Base-by-base conservation (phyloP, 1,140 invertebrate genomes). In the Drosophila nasuta region DNA sequence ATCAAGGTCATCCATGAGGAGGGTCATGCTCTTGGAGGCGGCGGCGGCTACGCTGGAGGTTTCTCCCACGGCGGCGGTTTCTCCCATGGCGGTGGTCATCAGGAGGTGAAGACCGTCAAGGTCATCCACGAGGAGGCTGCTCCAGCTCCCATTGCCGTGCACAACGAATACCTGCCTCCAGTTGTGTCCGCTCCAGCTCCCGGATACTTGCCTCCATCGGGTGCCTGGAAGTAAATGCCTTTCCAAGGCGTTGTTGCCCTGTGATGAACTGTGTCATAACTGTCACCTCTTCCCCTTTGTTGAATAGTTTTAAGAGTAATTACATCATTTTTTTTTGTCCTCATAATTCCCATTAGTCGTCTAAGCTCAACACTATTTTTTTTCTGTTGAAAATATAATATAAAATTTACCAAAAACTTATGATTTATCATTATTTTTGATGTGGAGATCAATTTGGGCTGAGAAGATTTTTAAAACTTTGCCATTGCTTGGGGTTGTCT, bases 1-100 rank as follows among this genome's bases (percentile, higher is more conserved):
- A 79, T 91, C 17, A 88, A 91, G 60, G 90, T 91, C 6, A 91
- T 91, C 48, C 91, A 92, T 6, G 76, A 92, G 64, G 86, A 91
- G 11, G 77, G 80, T 30, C 75, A 72, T 13, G 70, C 51, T 25
- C 75, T 76, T 20, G 59, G 77, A 41, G 73, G 41, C n/a, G 41
- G 41, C 41, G 41, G 41, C 33, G 13, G 80, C 8, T 63, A 52
- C 62, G 62, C 57, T n/a, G 41, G 41, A 4, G 41, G 38, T 2
- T 10, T 3, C 38, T 11, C 5, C 10, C 63, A 48, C 28, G 20
- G 33, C 20, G 58, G 77, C 25, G 73, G 80, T 5, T 63, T 58
- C 62, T 65, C 57, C 10, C 45, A 67, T 11, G 41, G 41, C 41
- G 41, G 41, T 13, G 41, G 41, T 6, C 64, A 64, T 28, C 79